Evolutionary conservation across 2,888 invertebrate genomes (phyloP), one percentile per base, ranked within the genome.

Genomic region (Ephialtes manifestator): DNA sequence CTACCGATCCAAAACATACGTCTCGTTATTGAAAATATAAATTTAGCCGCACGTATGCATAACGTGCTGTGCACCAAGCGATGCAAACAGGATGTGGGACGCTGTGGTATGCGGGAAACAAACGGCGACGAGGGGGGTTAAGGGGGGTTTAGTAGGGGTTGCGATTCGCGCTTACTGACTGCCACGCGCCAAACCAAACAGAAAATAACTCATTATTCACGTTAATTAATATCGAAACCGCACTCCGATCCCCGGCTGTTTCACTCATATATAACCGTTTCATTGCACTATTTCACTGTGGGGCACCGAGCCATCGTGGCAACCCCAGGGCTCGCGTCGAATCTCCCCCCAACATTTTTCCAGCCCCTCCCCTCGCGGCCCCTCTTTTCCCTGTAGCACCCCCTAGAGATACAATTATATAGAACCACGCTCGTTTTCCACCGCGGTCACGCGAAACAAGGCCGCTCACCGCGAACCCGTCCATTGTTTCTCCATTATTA

Each of bases 161-260:
- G 71, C 43, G 65, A 58, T 46, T 72, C 65, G 51, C 67, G 48
- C 68, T 75, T 74, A 48, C 70, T 65, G 51, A 72, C 43, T 70
- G 83, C 76, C 72, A 77, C 81, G 58, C 39, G 88, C 80, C 78
- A 89, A 88, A 86, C 85, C 87, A 87, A 87, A 90, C 87, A 86
- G 86, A 89, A 90, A 89, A 90, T 89, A 90, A 90, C 87, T 90
- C 89, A 91, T 91, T 91, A 90, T 91, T 90, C 87, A 79, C 84
- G 88, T 88, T 90, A 91, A 91, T 90, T 90, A 91, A 90, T 90
- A 89, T 89, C 87, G 87, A 89, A 89, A 86, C 87, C 84, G 76
- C 86, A 70, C 76, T 24, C 43, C 43, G 39, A 20, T 43, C 31
- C 51, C 68, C 79, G 68, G 77, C 76, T 81, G 72, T 83, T 86